These are phyloP conservation scores for Emys orbicularis DNA, from an alignment of 2,797 vertebrate species.

Conservation along the genomic window DNA sequence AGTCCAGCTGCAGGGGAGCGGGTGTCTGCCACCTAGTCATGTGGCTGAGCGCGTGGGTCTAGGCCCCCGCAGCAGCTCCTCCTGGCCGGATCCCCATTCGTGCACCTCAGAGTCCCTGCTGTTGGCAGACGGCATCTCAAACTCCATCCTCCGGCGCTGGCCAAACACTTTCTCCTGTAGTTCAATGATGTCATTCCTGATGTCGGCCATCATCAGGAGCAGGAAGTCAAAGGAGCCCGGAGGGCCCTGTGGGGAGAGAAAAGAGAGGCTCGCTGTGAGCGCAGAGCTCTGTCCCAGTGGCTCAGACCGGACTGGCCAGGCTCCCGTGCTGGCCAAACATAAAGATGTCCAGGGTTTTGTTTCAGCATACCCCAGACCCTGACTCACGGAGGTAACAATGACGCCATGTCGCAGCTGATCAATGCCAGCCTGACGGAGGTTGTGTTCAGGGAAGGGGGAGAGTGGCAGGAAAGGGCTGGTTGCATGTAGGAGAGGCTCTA, in stretches of 20 bases:
- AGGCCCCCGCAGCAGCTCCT: slow-evolving; percentile 45
- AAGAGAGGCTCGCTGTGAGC: background rate
- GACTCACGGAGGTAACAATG: background rate
- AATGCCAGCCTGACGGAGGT: background rate
- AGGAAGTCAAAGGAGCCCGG: slow-evolving; percentile 88
- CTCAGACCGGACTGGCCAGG: background rate
- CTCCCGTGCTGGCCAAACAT: background rate
- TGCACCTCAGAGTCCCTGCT: slow-evolving; percentile 76
- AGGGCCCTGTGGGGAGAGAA: slow-evolving; percentile 77
- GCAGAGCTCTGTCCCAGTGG: background rate
- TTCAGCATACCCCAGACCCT: background rate
- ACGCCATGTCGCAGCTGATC: background rate
- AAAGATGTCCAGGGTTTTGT: background rate
- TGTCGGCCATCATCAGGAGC: slow-evolving; percentile 86
- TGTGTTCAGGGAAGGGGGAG: background rate
- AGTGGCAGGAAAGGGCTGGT: background rate
- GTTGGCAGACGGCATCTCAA: slow-evolving; percentile 78
- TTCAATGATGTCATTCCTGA: slow-evolving; percentile 86
- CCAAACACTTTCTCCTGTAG: slow-evolving; percentile 86
- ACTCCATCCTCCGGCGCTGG: slow-evolving; percentile 75
- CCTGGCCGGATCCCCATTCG: slow-evolving; percentile 84
- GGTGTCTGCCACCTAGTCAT: background rate
- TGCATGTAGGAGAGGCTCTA: background rate
- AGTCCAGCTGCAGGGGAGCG: background rate
- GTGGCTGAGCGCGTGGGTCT: background rate